A percentile compares a stretch with the other conserved stretches of the same genome.
Conservation (phyloP, 2,797 vertebrate species). For the Sebastes oblongus region DNA sequence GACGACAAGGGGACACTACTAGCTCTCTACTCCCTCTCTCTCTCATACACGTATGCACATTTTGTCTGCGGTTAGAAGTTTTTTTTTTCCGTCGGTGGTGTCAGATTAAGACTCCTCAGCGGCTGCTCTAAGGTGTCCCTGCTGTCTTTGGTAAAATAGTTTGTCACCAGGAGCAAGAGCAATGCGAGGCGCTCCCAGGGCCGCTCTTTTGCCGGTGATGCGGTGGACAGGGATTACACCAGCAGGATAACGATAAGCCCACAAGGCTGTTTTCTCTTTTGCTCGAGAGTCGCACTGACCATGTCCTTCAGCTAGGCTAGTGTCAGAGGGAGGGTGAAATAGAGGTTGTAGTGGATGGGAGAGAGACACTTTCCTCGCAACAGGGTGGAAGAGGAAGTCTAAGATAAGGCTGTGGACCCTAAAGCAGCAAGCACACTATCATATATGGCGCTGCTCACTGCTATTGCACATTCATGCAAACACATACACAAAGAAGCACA, state of each 20-base stretch:
- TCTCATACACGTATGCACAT: conserved; percentile 7
- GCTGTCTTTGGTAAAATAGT: conserved; percentile 71
- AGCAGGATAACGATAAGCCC: conserved; percentile 82
- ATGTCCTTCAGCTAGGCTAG: conserved; percentile 53
- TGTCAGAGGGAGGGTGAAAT: conserved; percentile 38
- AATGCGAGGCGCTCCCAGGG: conserved; percentile 19
- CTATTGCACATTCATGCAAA: not conserved
- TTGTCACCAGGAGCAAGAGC: conserved; percentile 62
- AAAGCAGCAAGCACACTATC: conserved; percentile 11
- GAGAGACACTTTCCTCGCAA: conserved; percentile 23
- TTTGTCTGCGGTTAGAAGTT: conserved; percentile 17
- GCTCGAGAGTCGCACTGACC: conserved; percentile 51
- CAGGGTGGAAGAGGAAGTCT: not conserved
- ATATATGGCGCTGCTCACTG: not conserved
- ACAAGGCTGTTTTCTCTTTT: conserved; percentile 58
- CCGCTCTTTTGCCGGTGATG: conserved; percentile 35
- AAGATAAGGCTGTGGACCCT: conserved; percentile 26
- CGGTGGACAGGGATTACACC: conserved; percentile 77
- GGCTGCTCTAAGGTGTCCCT: conserved; percentile 75
- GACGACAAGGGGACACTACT: conserved; percentile 63
- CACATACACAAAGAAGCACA: conserved; percentile 3
- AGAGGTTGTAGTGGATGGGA: not conserved
- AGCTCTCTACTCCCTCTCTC: not conserved
- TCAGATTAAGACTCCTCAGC: conserved; percentile 61
- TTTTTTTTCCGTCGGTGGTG: not conserved